Evolutionary conservation across 2,888 invertebrate genomes (phyloP), one percentile per base, ranked within the genome.

Genomic region (Diachrysia chrysitis): DNA sequence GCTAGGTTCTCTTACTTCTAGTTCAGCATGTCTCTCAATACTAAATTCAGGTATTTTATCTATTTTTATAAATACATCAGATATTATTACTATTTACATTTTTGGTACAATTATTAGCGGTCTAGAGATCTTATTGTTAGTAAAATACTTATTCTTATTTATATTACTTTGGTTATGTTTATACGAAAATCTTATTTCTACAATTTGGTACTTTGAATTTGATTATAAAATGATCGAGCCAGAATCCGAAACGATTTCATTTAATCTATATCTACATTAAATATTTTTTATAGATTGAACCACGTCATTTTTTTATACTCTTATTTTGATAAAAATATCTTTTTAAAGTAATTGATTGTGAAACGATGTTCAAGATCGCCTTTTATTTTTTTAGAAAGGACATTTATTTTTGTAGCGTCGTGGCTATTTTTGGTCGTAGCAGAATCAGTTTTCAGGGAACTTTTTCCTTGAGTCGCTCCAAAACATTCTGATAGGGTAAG

Each of bases 11-110:
- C 16, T 37, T 14, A 56, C 46, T 63, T 17, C n/a, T 23, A 42
- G n/a, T 23, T 21, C 14, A 48, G 59, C 29, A 35, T 42, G 42
- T 55, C 54, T 42, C 55, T 57, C 51, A 56, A 55, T 60, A 56
- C 60, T 0, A 32, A 17, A 37, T 66, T 59, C 32, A 46, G n/a
- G n/a, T 32, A 10, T 2, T 14, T 12, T 1, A 14, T 67, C 16
- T 16, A 29, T 6, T 12, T 68, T 48, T 16, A 16, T 25, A 2
- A 16, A 7, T 25, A 16, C 9, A 7, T 14, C 53, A 25, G 6
- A 4, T 25, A 14, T 12, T 3, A 12, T 21, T 51, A 19, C 19
- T 51, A 51, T 21, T 21, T 51, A 42, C 19, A 51, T 19, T 51
- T 21, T 19, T 51, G 10, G 19, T 51, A 51, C 21, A 51, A 12